Conservation (phyloP, 2,888 invertebrate genomes). For the Mythimna pallens region DNA sequence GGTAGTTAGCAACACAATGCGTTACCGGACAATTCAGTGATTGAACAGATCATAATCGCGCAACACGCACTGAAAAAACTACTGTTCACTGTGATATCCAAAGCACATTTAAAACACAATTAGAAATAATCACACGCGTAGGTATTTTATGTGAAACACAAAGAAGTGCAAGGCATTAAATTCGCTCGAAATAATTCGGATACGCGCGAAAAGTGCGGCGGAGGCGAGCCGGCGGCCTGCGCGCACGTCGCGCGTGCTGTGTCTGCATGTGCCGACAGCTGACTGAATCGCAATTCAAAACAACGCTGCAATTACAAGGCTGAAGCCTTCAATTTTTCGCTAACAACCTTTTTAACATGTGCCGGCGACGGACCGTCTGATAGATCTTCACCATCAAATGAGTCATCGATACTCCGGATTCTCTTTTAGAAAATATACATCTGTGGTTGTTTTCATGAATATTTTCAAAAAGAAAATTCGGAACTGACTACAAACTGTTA, state of each 20-base stretch:
- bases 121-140: conserved; percentile 46
- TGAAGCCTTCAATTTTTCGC: conserved; percentile 83
- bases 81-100: conserved; percentile 43
- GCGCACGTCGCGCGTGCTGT: conserved; percentile 88
- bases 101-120: conserved; percentile 52
- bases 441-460: too few relatives aligned
- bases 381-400: conserved; percentile 21
- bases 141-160: conserved; percentile 24
- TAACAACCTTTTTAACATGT: conserved; percentile 72
- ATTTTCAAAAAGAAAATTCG: background rate
- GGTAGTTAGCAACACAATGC: conserved; percentile 66
- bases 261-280: conserved; percentile 87
- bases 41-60: conserved; percentile 67
- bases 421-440: background rate
- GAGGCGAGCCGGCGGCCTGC: conserved; percentile 74
- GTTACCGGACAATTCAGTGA: conserved; percentile 61
- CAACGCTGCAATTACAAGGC: conserved; percentile 84
- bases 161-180: conserved; percentile 44
- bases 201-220: conserved; percentile 79
- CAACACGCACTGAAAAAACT: conserved; percentile 45
- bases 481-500: background rate
- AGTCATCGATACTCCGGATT: conserved; percentile 13
- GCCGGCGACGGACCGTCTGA: conserved; percentile 62
- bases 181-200: conserved; percentile 67
- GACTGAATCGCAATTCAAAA: conserved; percentile 89